phyloP scores from a whole-genome alignment of 2,888 invertebrate genomes.

The Agrotis clavis region DNA sequence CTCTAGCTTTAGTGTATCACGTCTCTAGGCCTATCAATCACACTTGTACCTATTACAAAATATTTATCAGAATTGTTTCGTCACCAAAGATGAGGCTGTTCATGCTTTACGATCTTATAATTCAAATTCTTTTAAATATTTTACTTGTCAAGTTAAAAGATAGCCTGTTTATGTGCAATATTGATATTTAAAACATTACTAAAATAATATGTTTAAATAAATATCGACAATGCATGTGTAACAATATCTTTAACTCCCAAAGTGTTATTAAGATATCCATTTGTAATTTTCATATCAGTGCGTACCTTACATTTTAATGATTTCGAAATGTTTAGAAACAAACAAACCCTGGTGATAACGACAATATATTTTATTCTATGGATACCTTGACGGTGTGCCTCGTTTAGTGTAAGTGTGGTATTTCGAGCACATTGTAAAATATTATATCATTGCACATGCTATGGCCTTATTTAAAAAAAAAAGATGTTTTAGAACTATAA shows the following conservation, averaged over 20 bases:
- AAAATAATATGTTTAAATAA: not conserved
- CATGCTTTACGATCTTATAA: constrained; percentile 62
- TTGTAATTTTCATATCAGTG: constrained; percentile 81
- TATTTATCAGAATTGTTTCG: constrained; percentile 76
- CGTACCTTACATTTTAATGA: constrained; percentile 77
- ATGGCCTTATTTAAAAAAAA: constrained; percentile 86
- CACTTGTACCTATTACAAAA: constrained; percentile 64
- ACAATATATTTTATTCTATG: constrained; percentile 82
- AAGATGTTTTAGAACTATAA: constrained; percentile 73
- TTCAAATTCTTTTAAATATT: constrained; percentile 70
- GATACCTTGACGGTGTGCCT: constrained; percentile 79
- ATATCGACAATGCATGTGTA: constrained; percentile 40
- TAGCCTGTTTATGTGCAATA: constrained; percentile 46
- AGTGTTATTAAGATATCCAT: constrained; percentile 63
- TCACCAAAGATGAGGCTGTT: constrained; percentile 90
- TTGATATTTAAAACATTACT: constrained; percentile 29
- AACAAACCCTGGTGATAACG: constrained; percentile 78
- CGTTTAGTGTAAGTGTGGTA: constrained; percentile 68
- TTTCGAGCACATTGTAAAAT: constrained; percentile 74
- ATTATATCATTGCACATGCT: constrained; percentile 75
- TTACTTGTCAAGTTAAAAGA: constrained; percentile 54
- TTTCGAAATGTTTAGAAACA: constrained; percentile 64
- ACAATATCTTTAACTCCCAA: constrained; percentile 46
- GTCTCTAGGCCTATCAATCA: constrained; percentile 72
- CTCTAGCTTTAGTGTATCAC: constrained; percentile 80